Evolutionary conservation across 2,797 vertebrate genomes (phyloP), one percentile per base, ranked within the genome.

Genomic region (Falco novaeseelandiae): DNA sequence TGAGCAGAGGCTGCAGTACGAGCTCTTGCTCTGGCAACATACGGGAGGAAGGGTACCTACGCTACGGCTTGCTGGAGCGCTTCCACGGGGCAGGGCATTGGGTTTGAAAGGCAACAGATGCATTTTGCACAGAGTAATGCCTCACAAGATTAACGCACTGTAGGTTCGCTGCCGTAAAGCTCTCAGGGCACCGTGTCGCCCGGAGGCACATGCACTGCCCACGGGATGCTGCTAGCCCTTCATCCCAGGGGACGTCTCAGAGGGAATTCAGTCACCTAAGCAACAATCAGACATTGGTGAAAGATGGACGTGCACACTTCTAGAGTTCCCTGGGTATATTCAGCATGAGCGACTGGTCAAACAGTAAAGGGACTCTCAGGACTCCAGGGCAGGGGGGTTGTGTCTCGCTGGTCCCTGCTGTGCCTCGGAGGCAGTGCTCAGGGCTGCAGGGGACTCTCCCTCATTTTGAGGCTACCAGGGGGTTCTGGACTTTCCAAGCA

Each of bases 381-480:
- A 8, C 29, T 34, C 40, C n/a, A 6, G 74, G 54, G 70, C 88
- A 65, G 44, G 34, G 40, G 32, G 9, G 54, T n/a, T 2, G 0
- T 38, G 42, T 42, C 46, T 66, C 3, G 0, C 42, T 9, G 54
- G 6, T 26, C 83, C n/a, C 59, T 84, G 81, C 80, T 1, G 0
- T 61, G 76, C 49, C 72, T 18, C 1, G 0, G 27, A 15, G 21
- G 79, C 5, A 1, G 51, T 34, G 1, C 49, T 5, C 0, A 1
- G 52, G 51, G 62, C 78, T 73, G 57, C 82, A 40, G 22, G 12
- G 72, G 30, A 2, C 14, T 63, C 63, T 42, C 40, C 10, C 63
- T 46, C 26, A 0, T 19, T n/a, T 29, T 54, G 4, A 59, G 74
- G 72, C 51, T 73, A 25, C 51, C 14, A 1, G 18, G 55, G 34